A percentile compares a stretch with the other conserved stretches of the same genome.
These are phyloP conservation scores for Poecilia wingei DNA, from an alignment of 2,797 vertebrate species.

Conservation along the genomic window DNA sequence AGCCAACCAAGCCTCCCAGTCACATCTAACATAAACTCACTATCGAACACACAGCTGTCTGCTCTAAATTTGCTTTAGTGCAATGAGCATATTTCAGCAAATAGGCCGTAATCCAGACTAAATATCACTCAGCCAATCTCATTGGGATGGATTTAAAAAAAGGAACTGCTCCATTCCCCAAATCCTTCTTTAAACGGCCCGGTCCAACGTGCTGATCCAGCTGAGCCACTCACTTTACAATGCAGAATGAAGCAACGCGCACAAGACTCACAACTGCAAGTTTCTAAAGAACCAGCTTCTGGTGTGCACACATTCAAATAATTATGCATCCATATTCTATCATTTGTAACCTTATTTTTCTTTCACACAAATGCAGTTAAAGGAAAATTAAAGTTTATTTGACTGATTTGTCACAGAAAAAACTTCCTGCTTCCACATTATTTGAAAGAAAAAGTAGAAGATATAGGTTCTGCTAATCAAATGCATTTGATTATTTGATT, in stretches of 20 bases:
- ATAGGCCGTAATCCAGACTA: conserved; percentile 48
- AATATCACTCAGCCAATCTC: conserved; percentile 46
- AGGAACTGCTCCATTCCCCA: conserved; percentile 16
- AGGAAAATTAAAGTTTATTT: not conserved
- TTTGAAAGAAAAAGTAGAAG: not conserved
- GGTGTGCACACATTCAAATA: not conserved
- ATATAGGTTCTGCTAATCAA: not conserved
- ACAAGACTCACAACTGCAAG: not conserved
- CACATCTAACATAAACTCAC: conserved; percentile 21
- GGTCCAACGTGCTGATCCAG: conserved; percentile 15
- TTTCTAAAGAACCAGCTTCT: not conserved
- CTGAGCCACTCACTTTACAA: not conserved
- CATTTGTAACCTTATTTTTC: not conserved
- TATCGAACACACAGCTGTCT: conserved; percentile 47
- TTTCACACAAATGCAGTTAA: not conserved
- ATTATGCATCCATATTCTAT: not conserved
- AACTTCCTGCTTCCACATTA: not conserved
- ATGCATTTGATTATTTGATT: not conserved
- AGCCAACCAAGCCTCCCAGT: conserved; percentile 4
- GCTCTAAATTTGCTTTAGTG: conserved; percentile 32
- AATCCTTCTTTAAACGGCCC: conserved; percentile 18
- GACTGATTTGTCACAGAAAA: not conserved
- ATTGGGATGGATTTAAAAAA: conserved; percentile 48
- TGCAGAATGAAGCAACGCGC: not conserved
- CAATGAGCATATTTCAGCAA: conserved; percentile 34